These are phyloP conservation scores for Hippasteria phrygiana DNA, from an alignment of 53 echinoderm and acorn worm species.

Conservation along the genomic window DNA sequence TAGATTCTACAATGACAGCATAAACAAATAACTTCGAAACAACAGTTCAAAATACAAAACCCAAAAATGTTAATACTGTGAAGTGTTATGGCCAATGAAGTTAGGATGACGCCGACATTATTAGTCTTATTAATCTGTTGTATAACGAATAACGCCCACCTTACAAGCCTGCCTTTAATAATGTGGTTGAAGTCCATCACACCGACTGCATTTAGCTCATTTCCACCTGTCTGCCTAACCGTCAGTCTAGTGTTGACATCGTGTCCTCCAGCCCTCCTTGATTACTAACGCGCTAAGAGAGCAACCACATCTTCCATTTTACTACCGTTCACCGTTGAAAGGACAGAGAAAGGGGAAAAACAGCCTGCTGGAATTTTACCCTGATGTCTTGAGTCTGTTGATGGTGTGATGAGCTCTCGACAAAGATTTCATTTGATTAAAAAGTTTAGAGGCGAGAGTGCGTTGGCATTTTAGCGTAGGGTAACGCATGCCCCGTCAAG, in stretches of 20 bases:
- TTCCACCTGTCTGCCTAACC: conserved; percentile 17
- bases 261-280: conserved; percentile 1
- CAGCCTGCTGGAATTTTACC: background rate
- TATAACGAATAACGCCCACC: background rate
- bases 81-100: too few species aligned
- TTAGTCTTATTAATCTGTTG: background rate
- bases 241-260: background rate
- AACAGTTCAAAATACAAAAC: too few species aligned
- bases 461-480: background rate
- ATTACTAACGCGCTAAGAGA: background rate
- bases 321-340: background rate
- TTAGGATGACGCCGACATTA: background rate
- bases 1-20: too few species aligned
- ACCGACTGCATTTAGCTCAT: background rate
- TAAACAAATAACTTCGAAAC: too few species aligned
- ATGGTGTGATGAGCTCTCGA: conserved; percentile 11
- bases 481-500: conserved; percentile 4
- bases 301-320: background rate
- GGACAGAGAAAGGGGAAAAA: background rate
- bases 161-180: background rate
- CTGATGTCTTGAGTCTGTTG: background rate
- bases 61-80: too few species aligned
- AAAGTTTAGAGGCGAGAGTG: conserved; percentile 5
- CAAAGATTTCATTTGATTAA: conserved; percentile 29
- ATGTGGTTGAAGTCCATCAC: background rate